Percentiles rank a stretch among this genome's conserved stretches.
Evolutionary conservation across 2,797 vertebrate species (phyloP).

Genomic region (Neopelma chrysocephalum): DNA sequence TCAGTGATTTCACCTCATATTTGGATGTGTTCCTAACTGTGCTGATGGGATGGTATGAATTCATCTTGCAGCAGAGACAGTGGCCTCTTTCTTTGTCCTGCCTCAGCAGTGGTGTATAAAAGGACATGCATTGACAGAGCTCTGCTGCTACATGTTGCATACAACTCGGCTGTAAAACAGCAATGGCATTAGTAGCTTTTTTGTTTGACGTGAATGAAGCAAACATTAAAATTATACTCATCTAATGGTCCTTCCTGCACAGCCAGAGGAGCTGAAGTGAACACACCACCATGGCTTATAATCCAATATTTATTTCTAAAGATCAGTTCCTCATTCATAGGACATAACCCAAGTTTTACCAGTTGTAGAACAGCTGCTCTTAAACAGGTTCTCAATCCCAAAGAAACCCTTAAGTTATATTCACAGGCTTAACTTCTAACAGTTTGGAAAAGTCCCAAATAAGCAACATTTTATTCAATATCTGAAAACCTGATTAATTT

Average conservation of each 20-base stretch:
- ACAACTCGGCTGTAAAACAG: neutral
- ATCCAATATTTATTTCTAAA: neutral
- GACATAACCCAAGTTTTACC: neutral
- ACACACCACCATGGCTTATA: neutral
- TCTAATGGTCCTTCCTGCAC: neutral
- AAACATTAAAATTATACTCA: neutral
- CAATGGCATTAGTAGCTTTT: neutral
- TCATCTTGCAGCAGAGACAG: neutral
- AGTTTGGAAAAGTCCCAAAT: neutral
- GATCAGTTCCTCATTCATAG: neutral
- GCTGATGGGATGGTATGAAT: neutral
- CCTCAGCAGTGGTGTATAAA: neutral
- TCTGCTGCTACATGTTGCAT: neutral
- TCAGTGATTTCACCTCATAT: neutral
- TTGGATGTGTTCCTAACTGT: neutral
- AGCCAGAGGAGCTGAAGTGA: neutral
- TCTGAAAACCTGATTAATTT: neutral
- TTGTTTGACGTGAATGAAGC: neutral
- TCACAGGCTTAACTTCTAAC: neutral
- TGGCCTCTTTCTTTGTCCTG: neutral
- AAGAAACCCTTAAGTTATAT: neutral
- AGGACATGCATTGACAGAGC: neutral
- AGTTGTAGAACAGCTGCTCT: neutral
- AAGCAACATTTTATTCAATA: neutral
- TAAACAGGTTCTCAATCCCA: slow-evolving; percentile 16